phyloP scores from a whole-genome alignment of 2,797 vertebrate species.

The Molossus alvarezi region DNA sequence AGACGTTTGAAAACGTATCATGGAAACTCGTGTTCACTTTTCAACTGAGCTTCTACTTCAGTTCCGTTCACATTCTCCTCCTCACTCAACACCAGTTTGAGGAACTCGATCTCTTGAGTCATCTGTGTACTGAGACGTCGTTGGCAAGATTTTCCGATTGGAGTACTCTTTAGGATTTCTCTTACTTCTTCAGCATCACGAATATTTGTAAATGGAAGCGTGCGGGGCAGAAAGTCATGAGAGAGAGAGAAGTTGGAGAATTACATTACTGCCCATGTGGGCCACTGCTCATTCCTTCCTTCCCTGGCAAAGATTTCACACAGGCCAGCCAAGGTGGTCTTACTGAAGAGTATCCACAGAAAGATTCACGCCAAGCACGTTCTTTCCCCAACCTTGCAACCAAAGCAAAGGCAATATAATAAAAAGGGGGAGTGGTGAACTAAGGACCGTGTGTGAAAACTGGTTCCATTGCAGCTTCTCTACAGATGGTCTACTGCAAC shows the following conservation, averaged over 20 bases:
- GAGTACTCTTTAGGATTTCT: background rate
- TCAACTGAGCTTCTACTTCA: constrained; percentile 69
- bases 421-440: background rate
- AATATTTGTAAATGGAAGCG: background rate
- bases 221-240: background rate
- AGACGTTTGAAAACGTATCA: constrained; percentile 67
- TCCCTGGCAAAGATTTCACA: background rate
- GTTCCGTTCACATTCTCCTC: background rate
- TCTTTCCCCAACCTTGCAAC: background rate
- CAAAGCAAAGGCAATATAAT: background rate
- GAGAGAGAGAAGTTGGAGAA: background rate
- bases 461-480: background rate
- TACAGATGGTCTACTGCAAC: background rate
- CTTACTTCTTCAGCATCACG: background rate
- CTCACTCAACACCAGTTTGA: background rate
- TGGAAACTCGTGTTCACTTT: constrained; percentile 70
- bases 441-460: background rate
- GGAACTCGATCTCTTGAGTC: background rate
- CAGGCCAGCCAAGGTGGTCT: background rate
- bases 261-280: rapidly evolving
- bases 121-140: background rate
- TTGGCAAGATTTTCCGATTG: background rate
- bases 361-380: background rate
- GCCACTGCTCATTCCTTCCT: background rate
- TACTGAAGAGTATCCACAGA: no score